Conservation (phyloP, 2,888 invertebrate species). For the Balanococcus diminutus region DNA sequence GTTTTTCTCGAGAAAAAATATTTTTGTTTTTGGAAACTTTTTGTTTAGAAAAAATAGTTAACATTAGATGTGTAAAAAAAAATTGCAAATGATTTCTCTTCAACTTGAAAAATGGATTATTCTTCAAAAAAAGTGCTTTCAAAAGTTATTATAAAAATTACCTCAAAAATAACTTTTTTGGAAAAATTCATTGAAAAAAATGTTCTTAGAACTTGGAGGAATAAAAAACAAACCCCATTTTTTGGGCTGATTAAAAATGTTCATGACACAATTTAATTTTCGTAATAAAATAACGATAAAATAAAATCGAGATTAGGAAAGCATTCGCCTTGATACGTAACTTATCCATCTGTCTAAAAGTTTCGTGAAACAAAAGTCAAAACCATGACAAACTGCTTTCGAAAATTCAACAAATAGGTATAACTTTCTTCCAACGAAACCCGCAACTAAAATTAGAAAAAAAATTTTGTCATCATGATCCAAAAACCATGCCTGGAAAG, state of each 20-base stretch:
- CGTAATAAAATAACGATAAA: not conserved
- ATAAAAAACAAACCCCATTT: not conserved
- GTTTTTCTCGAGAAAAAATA: too few species aligned
- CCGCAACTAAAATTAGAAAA: not conserved
- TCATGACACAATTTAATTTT: not conserved
- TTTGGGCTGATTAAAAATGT: not conserved
- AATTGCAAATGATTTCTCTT: too few species aligned
- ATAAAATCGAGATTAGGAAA: not conserved
- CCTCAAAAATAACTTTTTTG: too few species aligned
- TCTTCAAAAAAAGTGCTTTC: too few species aligned
- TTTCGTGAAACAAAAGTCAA: not conserved
- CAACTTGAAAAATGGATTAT: too few species aligned
- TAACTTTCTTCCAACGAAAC: not conserved
- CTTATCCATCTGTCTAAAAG: not conserved
- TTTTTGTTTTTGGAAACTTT: too few species aligned
- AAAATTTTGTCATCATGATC: not conserved
- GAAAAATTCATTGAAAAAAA: too few species aligned
- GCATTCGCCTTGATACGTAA: too few species aligned
- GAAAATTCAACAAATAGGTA: not conserved
- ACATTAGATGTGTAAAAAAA: too few species aligned
- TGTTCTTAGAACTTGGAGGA: too few species aligned
- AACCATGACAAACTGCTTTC: not conserved
- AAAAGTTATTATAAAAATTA: too few species aligned
- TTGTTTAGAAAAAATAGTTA: too few species aligned
- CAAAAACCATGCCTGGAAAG: not conserved